phyloP scores from a whole-genome alignment of 2,113 vertebrate genomes.

The Etheostoma cragini region DNA sequence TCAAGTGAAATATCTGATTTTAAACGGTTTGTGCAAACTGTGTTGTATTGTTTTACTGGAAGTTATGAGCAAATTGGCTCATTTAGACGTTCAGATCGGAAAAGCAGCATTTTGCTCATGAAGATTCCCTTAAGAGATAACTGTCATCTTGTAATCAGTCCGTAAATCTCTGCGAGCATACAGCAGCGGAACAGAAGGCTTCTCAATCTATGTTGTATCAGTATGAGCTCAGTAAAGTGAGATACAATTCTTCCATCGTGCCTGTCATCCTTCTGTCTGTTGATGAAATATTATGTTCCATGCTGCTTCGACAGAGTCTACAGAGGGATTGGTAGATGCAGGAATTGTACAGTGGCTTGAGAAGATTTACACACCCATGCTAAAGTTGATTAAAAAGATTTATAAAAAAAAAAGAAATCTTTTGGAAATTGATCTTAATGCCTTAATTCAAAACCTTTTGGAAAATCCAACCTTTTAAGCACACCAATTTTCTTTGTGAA shows the following conservation, averaged over 20 bases:
- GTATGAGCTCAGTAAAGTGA: slow-evolving; percentile 36
- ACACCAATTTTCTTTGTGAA: too few species aligned
- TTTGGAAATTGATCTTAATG: too few species aligned
- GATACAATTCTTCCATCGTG: slow-evolving; percentile 40
- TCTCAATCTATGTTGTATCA: slow-evolving; percentile 38
- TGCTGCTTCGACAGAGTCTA: slow-evolving; percentile 7
- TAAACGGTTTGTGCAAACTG: slow-evolving; percentile 46
- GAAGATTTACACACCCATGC: too few species aligned
- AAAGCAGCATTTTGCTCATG: slow-evolving; percentile 36
- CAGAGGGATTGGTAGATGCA: slow-evolving; percentile 22
- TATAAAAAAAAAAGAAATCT: too few species aligned
- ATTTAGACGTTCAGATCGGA: slow-evolving; percentile 30
- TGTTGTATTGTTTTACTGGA: slow-evolving; percentile 35
- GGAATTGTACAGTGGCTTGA: neutral
- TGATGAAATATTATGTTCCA: slow-evolving; percentile 40
- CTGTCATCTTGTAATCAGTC: slow-evolving; percentile 53
- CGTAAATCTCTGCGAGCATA: slow-evolving; percentile 40
- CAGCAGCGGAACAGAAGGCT: slow-evolving; percentile 31
- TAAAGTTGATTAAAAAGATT: too few species aligned
- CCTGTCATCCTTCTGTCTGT: neutral
- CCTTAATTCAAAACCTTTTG: too few species aligned
- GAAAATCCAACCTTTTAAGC: too few species aligned
- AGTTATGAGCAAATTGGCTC: slow-evolving; percentile 37
- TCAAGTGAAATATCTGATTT: slow-evolving; percentile 59
- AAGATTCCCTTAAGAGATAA: slow-evolving; percentile 57